Evolutionary conservation across 2,888 invertebrate species (phyloP), one percentile per base, ranked within the genome.

Genomic region (Fragum sueziense): DNA sequence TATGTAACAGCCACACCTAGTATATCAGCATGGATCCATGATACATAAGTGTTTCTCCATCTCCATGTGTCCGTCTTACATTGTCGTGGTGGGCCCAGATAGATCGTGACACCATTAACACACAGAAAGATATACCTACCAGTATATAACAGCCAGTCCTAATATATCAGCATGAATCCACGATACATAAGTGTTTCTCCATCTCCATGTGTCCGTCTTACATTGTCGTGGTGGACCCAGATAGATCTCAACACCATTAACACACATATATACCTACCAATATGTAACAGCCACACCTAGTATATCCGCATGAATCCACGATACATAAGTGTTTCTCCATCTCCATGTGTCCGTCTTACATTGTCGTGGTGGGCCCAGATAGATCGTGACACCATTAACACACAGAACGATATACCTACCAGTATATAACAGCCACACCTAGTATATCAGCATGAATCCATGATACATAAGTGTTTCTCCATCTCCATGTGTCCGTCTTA

Each of bases 21-120:
- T 41, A 90, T 82, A 33, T 87, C 54, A 25, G 89, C 88, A 76
- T 90, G 90, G 27, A 89, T 70, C 89, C 90, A 90, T 0, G 90
- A 90, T 37, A 89, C 84, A 62, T 88, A 81, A 17, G 89, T 80
- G 74, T 90, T 90, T 62, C 86, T 85, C 90, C 90, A 90, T 67
- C 85, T 79, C 87, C 88, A 88, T 6, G 76, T 69, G 25, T 88
- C 87, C 9, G 82, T 76, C 25, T 69, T 72, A 34, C 85, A 74
- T 17, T 79, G 74, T 52, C 79, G 76, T 20, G 87, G 83, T 20
- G 79, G 82, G 17, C 85, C 85, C 41, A 75, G 14, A 25, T 47
- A 41, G 3, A 71, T 33, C 1, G 74, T 62, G 6, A 51, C 54
- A 41, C 54, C 34, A 47, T 79, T 79, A 25, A 82, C 52, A 20